A percentile compares a stretch with the other conserved stretches of the same genome.
phyloP scores from a whole-genome alignment of 2,888 invertebrate species.

The Cosmorhoe ocellata region DNA sequence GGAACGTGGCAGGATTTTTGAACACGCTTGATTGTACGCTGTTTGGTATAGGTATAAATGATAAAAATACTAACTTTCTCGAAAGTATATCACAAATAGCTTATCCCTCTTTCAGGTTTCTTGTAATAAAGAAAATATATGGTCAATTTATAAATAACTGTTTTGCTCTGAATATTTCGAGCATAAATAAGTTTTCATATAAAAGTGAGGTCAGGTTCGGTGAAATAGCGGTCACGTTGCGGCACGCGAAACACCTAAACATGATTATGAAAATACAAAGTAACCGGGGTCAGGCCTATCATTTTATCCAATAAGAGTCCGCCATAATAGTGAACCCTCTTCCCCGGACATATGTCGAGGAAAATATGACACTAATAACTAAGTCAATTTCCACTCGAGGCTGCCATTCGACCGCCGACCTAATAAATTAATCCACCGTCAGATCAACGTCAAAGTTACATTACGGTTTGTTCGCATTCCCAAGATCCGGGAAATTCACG shows the following conservation, averaged over 20 bases:
- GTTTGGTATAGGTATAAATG: slow-evolving; percentile 10
- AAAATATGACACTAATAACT: slow-evolving; percentile 67
- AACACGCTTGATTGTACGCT: slow-evolving; percentile 24
- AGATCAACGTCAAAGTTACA: slow-evolving; percentile 67
- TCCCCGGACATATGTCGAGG: slow-evolving; percentile 51
- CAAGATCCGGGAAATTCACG: slow-evolving; percentile 24
- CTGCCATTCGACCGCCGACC: slow-evolving; percentile 45
- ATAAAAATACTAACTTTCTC: slow-evolving; percentile 7
- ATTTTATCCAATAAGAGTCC: slow-evolving; percentile 38
- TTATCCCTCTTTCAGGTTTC: no score
- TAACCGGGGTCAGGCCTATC: slow-evolving; percentile 33
- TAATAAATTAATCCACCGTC: slow-evolving; percentile 74
- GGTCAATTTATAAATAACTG: not conserved
- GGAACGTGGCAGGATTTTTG: slow-evolving; percentile 28
- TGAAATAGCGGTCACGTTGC: slow-evolving; percentile 16
- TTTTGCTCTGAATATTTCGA: not conserved
- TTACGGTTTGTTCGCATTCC: slow-evolving; percentile 37
- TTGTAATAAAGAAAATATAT: no score
- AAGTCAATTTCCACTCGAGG: slow-evolving; percentile 59
- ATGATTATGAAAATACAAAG: slow-evolving; percentile 35
- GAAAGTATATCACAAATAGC: no score
- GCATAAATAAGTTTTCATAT: slow-evolving; percentile 16
- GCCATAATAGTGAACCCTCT: slow-evolving; percentile 49
- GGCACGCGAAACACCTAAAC: slow-evolving; percentile 22
- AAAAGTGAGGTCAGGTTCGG: slow-evolving; percentile 12